A percentile compares a stretch with the other conserved stretches of the same genome.
Evolutionary conservation across 1,140 invertebrate genomes (phyloP).

Genomic region (Diuraphis noxia): DNA sequence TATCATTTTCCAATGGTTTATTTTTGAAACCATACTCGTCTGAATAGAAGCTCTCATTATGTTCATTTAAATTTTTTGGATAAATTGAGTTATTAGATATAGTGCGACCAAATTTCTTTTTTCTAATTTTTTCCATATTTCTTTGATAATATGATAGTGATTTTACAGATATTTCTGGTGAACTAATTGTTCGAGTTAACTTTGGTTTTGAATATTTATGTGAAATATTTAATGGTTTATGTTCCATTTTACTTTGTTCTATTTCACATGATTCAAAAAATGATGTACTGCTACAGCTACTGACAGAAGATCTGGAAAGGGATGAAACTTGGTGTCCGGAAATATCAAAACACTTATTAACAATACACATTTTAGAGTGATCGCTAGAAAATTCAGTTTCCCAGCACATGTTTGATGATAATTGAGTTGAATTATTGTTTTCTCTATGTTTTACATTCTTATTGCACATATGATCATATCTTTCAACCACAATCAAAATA

Average conservation of each 20-base stretch:
- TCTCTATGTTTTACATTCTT: background rate
- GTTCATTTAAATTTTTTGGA: background rate
- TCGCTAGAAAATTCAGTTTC: constrained; percentile 24
- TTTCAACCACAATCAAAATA: constrained; percentile 42
- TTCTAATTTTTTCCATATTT: constrained; percentile 43
- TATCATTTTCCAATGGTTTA: background rate
- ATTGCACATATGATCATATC: constrained; percentile 42
- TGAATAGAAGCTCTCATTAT: constrained; percentile 12
- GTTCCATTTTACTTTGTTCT: constrained; percentile 51
- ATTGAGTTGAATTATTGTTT: background rate
- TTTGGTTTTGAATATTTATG: constrained; percentile 34
- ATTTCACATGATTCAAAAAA: constrained; percentile 51
- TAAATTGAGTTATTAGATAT: constrained; percentile 30
- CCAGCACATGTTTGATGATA: constrained; percentile 2
- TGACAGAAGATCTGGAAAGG: constrained; percentile 27
- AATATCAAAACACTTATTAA: constrained; percentile 40
- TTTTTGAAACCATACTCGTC: constrained; percentile 28
- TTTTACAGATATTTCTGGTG: constrained; percentile 44
- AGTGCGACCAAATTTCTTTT: constrained; percentile 5
- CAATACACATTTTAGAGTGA: constrained; percentile 1
- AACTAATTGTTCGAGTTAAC: constrained; percentile 33
- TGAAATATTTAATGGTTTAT: constrained; percentile 33
- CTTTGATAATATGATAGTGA: constrained; percentile 17
- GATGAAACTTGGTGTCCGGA: constrained; percentile 8
- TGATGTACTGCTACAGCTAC: constrained; percentile 42